Base-by-base conservation (phyloP, 2,797 vertebrate genomes). In the Molossus molossus region DNA sequence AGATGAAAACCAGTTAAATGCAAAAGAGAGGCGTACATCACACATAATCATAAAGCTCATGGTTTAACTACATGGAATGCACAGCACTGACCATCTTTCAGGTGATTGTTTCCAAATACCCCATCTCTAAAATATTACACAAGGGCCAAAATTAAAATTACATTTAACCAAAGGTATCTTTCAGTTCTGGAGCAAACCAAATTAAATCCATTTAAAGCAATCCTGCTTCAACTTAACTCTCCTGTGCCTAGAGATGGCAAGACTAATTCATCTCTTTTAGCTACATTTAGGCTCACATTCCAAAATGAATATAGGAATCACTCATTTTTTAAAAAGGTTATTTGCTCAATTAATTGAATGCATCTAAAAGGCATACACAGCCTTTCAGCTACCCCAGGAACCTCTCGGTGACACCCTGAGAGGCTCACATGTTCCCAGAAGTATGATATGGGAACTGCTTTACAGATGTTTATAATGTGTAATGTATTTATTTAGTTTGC, bases 141-240 rank as follows among this genome's bases (percentile, higher is more conserved):
- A 84, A 91, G 58, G 60, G 50, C 37, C 20, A 80, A 94, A 67
- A 29, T 48, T 45, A 27, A 65, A 77, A 69, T 65, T 85, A 33
- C 21, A 87, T 33, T 77, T n/a, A 70, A 77, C 40, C 45, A 75
- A 92, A 94, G 65, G 65, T 93, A 40, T 60, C 18, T 90, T 94
- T 95, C 53, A 60, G 88, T 95, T 96, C 97, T 93, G 92, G 53
- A 92, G 90, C 96, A 97, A 96, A 94, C 95, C 64, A 95, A 96
- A 94, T 86, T 77, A 94, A 96, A 96, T 76, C 77, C 64, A 50
- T 75, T 76, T 50, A 90, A 90, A 45, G 48, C 70, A 80, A 69
- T 25, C 18, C 3, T 67, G 58, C 50, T 87, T 90, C 69, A 25
- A 2, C 2, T 79, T 29, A 85, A 82, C 40, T 84, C 21, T 91